A percentile compares a stretch with the other conserved stretches of the same genome.
Conservation (phyloP, 2,797 vertebrate species). For the Paedocypris micromegethes region DNA sequence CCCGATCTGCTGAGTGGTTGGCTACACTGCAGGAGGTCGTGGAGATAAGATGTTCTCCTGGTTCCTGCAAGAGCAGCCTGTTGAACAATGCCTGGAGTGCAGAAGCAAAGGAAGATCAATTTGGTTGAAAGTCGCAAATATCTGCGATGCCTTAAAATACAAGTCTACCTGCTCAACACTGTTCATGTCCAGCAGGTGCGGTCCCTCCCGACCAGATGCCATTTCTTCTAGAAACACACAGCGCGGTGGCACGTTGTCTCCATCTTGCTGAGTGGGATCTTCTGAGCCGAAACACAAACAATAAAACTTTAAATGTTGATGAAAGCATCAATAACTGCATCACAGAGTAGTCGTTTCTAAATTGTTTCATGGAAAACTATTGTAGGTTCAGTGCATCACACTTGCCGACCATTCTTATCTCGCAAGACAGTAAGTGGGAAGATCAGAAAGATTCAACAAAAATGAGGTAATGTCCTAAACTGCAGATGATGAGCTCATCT, state of each 20-base stretch:
- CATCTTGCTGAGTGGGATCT: conserved; percentile 87
- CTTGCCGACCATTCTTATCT: too few relatives aligned
- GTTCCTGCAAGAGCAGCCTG: conserved; percentile 86
- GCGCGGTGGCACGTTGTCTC: conserved; percentile 89
- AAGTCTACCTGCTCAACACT: conserved; percentile 87
- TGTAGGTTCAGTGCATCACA: too few relatives aligned
- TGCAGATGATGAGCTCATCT: conserved; percentile 28
- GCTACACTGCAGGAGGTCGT: conserved; percentile 82
- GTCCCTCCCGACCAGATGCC: conserved; percentile 88
- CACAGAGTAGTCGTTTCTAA: too few relatives aligned
- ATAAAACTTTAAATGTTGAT: too few relatives aligned
- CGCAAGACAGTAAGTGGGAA: too few relatives aligned
- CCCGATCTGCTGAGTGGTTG: conserved; percentile 92
- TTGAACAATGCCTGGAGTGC: conserved; percentile 82
- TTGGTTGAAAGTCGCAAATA: background rate
- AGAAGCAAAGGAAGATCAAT: conserved; percentile 11
- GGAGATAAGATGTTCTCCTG: conserved; percentile 86
- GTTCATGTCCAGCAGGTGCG: conserved; percentile 98
- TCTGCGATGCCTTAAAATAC: background rate
- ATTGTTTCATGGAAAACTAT: too few relatives aligned
- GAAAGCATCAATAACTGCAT: too few relatives aligned
- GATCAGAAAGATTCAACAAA: background rate
- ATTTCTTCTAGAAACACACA: conserved; percentile 94
- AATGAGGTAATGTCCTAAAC: conserved; percentile 14
- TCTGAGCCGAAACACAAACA: conserved; percentile 61